Evolutionary conservation across 2,797 vertebrate genomes (phyloP).

Genomic region (Helicolenus hilgendorfi): DNA sequence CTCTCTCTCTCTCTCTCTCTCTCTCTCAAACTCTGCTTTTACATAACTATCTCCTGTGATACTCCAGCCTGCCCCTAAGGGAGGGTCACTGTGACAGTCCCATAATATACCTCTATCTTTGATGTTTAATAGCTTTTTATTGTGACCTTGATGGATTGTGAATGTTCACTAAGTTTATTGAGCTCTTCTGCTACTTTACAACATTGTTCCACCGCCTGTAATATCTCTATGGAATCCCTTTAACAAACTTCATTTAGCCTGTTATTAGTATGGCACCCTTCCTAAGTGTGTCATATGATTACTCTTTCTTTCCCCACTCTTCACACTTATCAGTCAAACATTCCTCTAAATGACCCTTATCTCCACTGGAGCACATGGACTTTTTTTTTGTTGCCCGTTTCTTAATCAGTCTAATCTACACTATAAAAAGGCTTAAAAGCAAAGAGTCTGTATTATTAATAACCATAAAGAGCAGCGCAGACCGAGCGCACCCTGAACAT

Average conservation of each 20-base stretch:
- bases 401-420: slow-evolving; percentile 24
- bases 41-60: slow-evolving; percentile 69
- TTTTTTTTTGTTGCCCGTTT: slow-evolving; percentile 24
- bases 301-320: neutral
- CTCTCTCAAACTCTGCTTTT: slow-evolving; percentile 56
- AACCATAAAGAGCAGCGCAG: neutral
- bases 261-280: neutral
- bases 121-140: slow-evolving; percentile 5
- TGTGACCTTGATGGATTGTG: slow-evolving; percentile 1
- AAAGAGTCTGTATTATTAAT: slow-evolving; percentile 10
- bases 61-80: slow-evolving; percentile 19
- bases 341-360: slow-evolving; percentile 69
- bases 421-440: slow-evolving; percentile 32
- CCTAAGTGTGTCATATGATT: neutral
- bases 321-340: slow-evolving; percentile 46
- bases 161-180: slow-evolving; percentile 9
- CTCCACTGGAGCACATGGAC: slow-evolving; percentile 53
- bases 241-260: neutral
- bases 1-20: neutral
- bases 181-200: neutral
- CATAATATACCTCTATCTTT: neutral
- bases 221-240: neutral
- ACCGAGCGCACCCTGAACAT: slow-evolving; percentile 55
- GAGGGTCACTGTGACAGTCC: slow-evolving; percentile 31
- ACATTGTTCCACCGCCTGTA: neutral